Evolutionary conservation across 2,888 invertebrate genomes (phyloP).

Genomic region (Ormyrus thymus): DNA sequence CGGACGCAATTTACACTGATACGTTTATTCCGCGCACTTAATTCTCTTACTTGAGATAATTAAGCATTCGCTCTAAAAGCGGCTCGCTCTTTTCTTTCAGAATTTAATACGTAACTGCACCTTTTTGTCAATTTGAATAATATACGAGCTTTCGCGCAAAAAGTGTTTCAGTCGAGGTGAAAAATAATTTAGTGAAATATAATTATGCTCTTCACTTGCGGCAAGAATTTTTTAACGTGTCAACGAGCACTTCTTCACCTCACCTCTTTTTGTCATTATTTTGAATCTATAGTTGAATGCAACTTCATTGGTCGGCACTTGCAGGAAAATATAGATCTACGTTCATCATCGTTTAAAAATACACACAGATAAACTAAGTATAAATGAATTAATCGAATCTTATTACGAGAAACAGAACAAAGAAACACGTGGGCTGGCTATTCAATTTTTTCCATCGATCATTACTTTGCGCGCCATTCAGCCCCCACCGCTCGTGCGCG

Average conservation of each 20-base stretch:
- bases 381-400: conserved; percentile 36
- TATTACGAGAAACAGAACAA: conserved; percentile 44
- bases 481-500: background rate
- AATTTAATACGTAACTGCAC: conserved; percentile 24
- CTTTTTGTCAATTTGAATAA: conserved; percentile 39
- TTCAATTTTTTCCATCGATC: conserved; percentile 47
- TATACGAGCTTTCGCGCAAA: background rate
- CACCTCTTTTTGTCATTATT: background rate
- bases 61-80: conserved; percentile 26
- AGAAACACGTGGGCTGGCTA: conserved; percentile 44
- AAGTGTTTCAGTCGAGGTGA: background rate
- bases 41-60: conserved; percentile 36
- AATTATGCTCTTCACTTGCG: conserved; percentile 17
- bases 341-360: conserved; percentile 36
- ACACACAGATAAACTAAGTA: background rate
- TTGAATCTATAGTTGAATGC: conserved; percentile 1
- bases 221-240: conserved; percentile 1
- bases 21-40: conserved; percentile 26
- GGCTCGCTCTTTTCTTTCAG: background rate
- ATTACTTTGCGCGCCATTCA: conserved; percentile 42
- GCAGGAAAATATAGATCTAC: conserved; percentile 19
- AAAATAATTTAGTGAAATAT: conserved; percentile 10
- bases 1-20: conserved; percentile 38
- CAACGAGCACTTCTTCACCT: background rate
- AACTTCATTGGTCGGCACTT: conserved; percentile 1